Evolutionary conservation across 2,888 invertebrate genomes (phyloP).

Genomic region (Cantharis rustica): DNA sequence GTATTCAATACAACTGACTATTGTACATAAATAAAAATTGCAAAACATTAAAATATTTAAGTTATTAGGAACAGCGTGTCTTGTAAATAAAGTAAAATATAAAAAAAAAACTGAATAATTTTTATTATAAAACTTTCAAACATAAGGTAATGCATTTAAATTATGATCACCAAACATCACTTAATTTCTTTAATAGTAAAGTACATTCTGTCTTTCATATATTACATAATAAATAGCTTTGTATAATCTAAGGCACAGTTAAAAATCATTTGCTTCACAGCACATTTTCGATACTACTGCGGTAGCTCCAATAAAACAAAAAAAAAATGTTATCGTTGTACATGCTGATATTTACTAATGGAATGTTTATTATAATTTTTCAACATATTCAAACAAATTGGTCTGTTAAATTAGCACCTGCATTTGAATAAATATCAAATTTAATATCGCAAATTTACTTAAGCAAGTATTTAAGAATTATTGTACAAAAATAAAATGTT

Average conservation of each 20-base stretch:
- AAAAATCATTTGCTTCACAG: slow-evolving; percentile 30
- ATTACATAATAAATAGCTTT: slow-evolving; percentile 26
- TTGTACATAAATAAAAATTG: background rate
- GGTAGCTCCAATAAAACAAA: background rate
- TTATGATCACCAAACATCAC: slow-evolving; percentile 3
- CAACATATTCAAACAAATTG: slow-evolving; percentile 14
- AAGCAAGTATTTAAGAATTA: slow-evolving; percentile 7
- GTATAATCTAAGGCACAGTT: slow-evolving; percentile 34
- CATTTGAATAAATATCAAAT: slow-evolving; percentile 6
- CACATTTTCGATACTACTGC: slow-evolving; percentile 13
- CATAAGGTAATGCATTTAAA: slow-evolving; percentile 16
- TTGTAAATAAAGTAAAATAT: slow-evolving; percentile 7
- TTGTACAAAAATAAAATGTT: slow-evolving; percentile 10
- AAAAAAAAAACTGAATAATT: slow-evolving; percentile 18
- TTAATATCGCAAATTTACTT: slow-evolving; percentile 17
- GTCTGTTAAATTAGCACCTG: slow-evolving; percentile 16
- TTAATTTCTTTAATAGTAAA: slow-evolving; percentile 15
- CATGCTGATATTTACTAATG: slow-evolving; percentile 20
- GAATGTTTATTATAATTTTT: slow-evolving; percentile 22
- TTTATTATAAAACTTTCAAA: slow-evolving; percentile 25
- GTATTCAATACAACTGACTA: background rate
- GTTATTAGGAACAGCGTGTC: background rate
- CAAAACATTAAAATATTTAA: background rate
- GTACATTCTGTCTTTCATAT: slow-evolving; percentile 19
- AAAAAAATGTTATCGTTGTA: background rate